Evolutionary conservation across 2,888 invertebrate genomes (phyloP), one percentile per base, ranked within the genome.

Genomic region (Metellina segmentata): DNA sequence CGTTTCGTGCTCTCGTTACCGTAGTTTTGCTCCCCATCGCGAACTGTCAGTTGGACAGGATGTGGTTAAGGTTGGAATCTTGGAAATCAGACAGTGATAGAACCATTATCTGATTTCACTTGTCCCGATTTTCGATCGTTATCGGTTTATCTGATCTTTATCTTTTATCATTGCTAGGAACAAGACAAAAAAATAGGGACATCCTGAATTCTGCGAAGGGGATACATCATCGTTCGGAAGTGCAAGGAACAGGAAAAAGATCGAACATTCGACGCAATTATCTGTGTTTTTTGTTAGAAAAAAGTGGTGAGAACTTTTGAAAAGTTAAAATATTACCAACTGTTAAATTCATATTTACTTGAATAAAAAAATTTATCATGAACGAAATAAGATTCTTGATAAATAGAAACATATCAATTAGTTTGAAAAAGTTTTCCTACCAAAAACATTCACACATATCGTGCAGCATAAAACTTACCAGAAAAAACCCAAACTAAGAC

Each of bases 191-290:
- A 77, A 78, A 49, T 61, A 75, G 49, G 49, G 52, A 70, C 78
- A 86, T 86, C 86, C 86, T 86, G 49, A 19, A 7, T 86, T 86
- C 86, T 70, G 20, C 8, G 78, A 69, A 78, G 78, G 86, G 52
- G 78, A 48, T 19, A 71, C n/a, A 11, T 52, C 52, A 61, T 71
- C 0, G 53, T 75, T 85, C 53, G 85, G 85, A 85, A 85, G 75
- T 85, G 53, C 85, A 16, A 74, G 82, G 48, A 51, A 82, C 70
- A 82, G 1, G 9, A 19, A 48, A 74, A 34, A n/a, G 79, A 79
- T 79, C 34, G 53, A 20, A 20, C 53, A 53, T 53, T 52, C 19
- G 19, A 20, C 8, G 5, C 5, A 8, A 72, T n/a, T n/a, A n/a
- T n/a, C 20, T 71, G n/a, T 71, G n/a, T 71, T 8, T 71, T n/a